Percentiles rank a stretch among this genome's conserved stretches.
Conservation (phyloP, 2,113 vertebrate species). For the Rhinichthys klamathensis region DNA sequence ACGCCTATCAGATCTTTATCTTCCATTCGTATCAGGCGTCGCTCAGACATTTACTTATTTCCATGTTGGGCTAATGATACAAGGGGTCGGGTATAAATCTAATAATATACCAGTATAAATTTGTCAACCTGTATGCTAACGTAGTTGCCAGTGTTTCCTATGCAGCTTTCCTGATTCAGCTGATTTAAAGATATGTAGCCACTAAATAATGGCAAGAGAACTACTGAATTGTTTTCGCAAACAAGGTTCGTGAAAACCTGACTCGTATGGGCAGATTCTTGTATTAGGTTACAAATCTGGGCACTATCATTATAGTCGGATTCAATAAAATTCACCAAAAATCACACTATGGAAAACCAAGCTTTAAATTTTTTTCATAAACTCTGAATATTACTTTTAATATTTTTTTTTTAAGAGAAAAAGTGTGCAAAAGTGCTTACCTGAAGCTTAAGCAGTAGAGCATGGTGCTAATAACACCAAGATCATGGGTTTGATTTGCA, state of each 20-base stretch:
- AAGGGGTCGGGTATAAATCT: not conserved
- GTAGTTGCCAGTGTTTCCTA: not conserved
- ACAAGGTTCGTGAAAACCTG: not conserved
- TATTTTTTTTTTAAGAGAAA: too few species aligned
- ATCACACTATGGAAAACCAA: too few species aligned
- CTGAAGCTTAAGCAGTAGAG: not conserved
- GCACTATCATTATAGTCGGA: not conserved
- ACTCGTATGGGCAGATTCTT: not conserved
- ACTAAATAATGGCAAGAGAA: not conserved
- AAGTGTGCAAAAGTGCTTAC: too few species aligned
- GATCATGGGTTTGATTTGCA: too few species aligned
- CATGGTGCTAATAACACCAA: not conserved
- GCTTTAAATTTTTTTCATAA: too few species aligned
- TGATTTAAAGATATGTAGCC: not conserved
- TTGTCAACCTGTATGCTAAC: not conserved
- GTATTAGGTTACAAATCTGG: not conserved
- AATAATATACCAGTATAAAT: not conserved
- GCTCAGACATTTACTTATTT: slow-evolving; percentile 4
- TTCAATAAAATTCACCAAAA: too few species aligned
- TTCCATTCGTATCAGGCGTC: not conserved
- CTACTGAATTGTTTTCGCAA: not conserved
- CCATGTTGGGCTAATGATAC: not conserved
- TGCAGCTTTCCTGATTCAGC: not conserved
- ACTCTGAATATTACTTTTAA: too few species aligned
- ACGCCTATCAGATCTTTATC: slow-evolving; percentile 27